Evolutionary conservation across 2,797 vertebrate genomes (phyloP).

Genomic region (Hyperoplus lanceolatus): DNA sequence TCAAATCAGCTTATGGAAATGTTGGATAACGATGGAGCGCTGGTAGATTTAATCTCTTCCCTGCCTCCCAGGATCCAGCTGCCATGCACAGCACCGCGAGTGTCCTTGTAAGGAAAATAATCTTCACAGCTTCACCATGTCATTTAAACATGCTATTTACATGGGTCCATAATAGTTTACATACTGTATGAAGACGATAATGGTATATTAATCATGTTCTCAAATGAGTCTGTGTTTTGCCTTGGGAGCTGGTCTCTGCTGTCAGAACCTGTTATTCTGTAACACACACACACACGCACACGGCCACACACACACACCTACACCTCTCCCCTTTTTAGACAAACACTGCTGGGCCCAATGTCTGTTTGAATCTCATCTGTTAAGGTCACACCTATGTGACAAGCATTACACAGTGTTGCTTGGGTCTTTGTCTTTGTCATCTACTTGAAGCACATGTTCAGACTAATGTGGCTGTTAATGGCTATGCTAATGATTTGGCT

Average conservation of each 20-base stretch:
- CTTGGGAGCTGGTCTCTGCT: slow-evolving; percentile 13
- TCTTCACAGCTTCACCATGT: slow-evolving; percentile 30
- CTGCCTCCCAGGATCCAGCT: slow-evolving; percentile 54
- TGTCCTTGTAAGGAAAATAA: slow-evolving; percentile 57
- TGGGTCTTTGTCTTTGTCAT: neutral
- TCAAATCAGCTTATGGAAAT: slow-evolving; percentile 79
- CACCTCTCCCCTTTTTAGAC: neutral
- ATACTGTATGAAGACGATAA: neutral
- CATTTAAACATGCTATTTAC: slow-evolving; percentile 3
- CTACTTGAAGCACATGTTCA: neutral
- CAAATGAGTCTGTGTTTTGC: neutral
- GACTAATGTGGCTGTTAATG: neutral
- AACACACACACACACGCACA: neutral
- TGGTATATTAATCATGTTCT: slow-evolving; percentile 8
- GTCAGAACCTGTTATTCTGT: slow-evolving; percentile 36
- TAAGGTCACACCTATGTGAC: slow-evolving; percentile 38
- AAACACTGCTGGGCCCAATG: slow-evolving; percentile 4
- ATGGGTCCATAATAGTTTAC: slow-evolving; percentile 9
- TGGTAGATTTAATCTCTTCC: slow-evolving; percentile 71
- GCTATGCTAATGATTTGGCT: neutral
- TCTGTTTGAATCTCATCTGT: slow-evolving; percentile 25
- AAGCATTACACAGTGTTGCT: neutral
- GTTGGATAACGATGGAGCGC: slow-evolving; percentile 60
- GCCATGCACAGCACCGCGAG: slow-evolving; percentile 5
- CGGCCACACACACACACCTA: neutral